These are phyloP conservation scores for Scopus umbretta DNA, from an alignment of 2,113 vertebrate genomes.

Conservation along the genomic window DNA sequence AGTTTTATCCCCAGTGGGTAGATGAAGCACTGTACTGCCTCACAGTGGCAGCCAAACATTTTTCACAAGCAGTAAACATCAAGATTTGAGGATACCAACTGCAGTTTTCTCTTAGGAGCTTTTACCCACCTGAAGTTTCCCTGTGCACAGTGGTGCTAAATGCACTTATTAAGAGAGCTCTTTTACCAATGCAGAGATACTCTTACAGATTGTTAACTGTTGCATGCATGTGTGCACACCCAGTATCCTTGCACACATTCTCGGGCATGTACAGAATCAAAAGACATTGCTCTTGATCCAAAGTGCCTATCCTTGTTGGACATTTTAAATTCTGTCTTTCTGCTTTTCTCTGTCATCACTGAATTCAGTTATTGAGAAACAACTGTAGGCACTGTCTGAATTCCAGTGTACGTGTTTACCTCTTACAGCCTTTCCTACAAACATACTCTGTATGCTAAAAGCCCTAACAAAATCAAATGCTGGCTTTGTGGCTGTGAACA, in stretches of 20 bases:
- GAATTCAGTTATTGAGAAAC: neutral
- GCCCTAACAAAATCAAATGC: neutral
- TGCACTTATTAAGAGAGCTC: neutral
- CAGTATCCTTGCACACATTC: neutral
- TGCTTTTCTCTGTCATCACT: neutral
- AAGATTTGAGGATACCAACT: neutral
- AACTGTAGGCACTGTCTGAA: neutral
- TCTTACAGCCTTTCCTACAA: neutral
- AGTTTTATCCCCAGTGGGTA: neutral
- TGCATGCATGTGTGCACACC: neutral
- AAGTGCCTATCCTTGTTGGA: neutral
- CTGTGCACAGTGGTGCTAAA: neutral
- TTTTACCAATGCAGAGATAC: neutral
- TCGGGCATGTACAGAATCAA: neutral
- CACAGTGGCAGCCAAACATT: neutral
- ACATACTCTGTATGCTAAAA: neutral
- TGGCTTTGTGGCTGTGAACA: neutral
- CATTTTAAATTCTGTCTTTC: neutral
- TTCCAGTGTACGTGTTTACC: neutral
- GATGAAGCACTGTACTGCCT: neutral
- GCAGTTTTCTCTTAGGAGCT: neutral
- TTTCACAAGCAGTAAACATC: neutral
- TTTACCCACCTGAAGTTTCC: neutral
- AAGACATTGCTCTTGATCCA: neutral
- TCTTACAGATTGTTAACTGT: neutral